These are phyloP conservation scores for Natator depressus DNA, from an alignment of 2,113 vertebrate genomes.

Conservation along the genomic window DNA sequence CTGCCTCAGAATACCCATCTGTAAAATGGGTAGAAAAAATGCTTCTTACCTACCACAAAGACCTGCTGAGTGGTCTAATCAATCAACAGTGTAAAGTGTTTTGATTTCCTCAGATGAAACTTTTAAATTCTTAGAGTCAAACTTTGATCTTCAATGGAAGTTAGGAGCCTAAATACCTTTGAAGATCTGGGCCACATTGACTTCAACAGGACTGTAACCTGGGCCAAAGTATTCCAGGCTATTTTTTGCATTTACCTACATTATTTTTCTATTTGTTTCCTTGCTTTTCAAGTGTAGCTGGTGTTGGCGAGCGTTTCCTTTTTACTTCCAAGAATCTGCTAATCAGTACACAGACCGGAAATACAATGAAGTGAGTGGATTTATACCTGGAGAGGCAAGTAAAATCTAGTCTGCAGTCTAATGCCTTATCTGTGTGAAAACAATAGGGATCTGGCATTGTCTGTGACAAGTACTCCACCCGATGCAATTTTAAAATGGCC, in stretches of 20 bases:
- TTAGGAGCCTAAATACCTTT: background rate
- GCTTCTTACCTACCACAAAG: constrained; percentile 63
- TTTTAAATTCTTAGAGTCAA: background rate
- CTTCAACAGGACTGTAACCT: background rate
- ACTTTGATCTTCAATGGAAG: background rate
- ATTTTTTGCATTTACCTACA: background rate
- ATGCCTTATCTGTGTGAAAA: background rate
- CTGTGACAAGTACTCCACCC: constrained; percentile 5
- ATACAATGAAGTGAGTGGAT: background rate
- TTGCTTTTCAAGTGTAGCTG: background rate
- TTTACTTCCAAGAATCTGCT: background rate
- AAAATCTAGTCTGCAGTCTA: background rate
- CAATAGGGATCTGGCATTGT: background rate
- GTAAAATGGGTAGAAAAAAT: constrained; percentile 50
- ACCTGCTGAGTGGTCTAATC: background rate
- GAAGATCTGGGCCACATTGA: background rate
- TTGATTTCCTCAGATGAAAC: constrained; percentile 44
- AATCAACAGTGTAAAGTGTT: constrained; percentile 21
- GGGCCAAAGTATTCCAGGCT: background rate
- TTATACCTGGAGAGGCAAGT: constrained; percentile 2
- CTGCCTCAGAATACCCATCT: background rate
- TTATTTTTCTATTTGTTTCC: background rate
- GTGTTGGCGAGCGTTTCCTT: background rate
- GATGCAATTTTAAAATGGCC: constrained; percentile 46
- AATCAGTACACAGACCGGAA: background rate